Percentiles rank a stretch among this genome's conserved stretches.
phyloP scores from a whole-genome alignment of 2,797 vertebrate species.

The Danio aesculapii region DNA sequence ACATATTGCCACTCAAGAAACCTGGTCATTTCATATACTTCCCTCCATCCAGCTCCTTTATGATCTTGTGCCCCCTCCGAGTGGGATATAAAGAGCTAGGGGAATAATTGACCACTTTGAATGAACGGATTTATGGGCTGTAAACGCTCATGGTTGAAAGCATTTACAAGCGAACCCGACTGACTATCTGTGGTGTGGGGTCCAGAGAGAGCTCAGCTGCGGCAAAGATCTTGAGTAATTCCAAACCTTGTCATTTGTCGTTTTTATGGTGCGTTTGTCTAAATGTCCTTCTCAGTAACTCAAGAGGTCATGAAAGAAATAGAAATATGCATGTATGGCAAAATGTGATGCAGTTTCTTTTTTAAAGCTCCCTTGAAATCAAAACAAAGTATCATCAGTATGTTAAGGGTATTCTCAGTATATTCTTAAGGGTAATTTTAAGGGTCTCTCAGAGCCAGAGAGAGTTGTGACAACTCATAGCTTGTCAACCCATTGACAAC shows the following conservation, averaged over 20 bases:
- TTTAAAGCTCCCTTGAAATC: background rate
- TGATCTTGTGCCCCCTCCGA: conserved; percentile 30
- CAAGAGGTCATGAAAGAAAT: background rate
- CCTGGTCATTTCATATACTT: conserved; percentile 28
- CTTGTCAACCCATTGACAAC: no score
- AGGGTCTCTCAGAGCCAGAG: no score
- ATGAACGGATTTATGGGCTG: conserved; percentile 55
- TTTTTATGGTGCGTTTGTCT: conserved; percentile 24
- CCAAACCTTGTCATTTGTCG: conserved; percentile 17
- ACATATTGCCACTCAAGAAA: conserved; percentile 32
- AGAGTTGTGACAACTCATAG: no score
- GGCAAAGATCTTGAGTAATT: conserved; percentile 44
- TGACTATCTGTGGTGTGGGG: conserved; percentile 47
- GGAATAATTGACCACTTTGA: conserved; percentile 65
- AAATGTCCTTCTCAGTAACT: conserved; percentile 19
- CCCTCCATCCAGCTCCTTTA: conserved; percentile 14
- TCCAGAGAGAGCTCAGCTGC: conserved; percentile 29
- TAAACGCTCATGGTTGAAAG: conserved; percentile 59
- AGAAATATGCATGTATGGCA: conserved; percentile 13
- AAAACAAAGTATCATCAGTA: no score
- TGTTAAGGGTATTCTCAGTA: no score
- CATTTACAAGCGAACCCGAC: conserved; percentile 48
- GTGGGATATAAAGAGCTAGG: conserved; percentile 45
- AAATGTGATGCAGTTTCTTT: background rate
- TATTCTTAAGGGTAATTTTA: no score